Evolutionary conservation across 2,888 invertebrate species (phyloP).

Genomic region (Hydropsyche betteni): DNA sequence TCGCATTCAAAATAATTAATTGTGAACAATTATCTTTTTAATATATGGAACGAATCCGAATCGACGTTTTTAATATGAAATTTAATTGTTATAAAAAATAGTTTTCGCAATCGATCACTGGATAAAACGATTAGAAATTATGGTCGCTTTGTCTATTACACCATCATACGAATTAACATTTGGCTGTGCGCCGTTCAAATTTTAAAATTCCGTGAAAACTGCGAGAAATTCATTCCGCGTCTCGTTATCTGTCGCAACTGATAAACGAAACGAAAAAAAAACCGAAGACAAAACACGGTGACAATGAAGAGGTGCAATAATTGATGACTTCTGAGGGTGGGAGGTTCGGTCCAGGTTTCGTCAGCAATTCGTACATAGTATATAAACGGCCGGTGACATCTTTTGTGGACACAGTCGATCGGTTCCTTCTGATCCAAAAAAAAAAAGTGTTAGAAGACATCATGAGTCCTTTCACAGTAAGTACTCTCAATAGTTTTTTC

Average conservation of each 20-base stretch:
- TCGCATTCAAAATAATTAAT: too few relatives aligned
- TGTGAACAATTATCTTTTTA: too few relatives aligned
- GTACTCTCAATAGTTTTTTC: constrained; percentile 17
- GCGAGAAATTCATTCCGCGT: constrained; percentile 37
- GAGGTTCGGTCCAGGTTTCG: constrained; percentile 38
- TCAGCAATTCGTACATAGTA: constrained; percentile 38
- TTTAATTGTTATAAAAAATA: too few relatives aligned
- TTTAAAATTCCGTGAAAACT: constrained; percentile 38
- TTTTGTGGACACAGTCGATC: constrained; percentile 40
- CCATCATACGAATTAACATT: constrained; percentile 10
- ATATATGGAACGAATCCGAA: too few relatives aligned
- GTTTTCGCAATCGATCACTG: neutral
- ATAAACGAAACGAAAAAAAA: constrained; percentile 1
- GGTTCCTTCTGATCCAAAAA: constrained; percentile 36
- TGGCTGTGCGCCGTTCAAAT: neutral
- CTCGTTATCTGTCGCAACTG: constrained; percentile 32
- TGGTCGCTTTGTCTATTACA: neutral
- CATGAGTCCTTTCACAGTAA: constrained; percentile 48
- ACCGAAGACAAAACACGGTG: neutral
- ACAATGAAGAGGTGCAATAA: constrained; percentile 30
- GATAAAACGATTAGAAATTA: neutral
- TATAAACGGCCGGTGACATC: constrained; percentile 49
- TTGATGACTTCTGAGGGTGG: constrained; percentile 25
- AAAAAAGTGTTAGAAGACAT: constrained; percentile 10
- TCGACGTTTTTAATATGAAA: too few relatives aligned